These are phyloP conservation scores for Nothoprocta perdicaria DNA, from an alignment of 2,113 vertebrate species.

Conservation along the genomic window DNA sequence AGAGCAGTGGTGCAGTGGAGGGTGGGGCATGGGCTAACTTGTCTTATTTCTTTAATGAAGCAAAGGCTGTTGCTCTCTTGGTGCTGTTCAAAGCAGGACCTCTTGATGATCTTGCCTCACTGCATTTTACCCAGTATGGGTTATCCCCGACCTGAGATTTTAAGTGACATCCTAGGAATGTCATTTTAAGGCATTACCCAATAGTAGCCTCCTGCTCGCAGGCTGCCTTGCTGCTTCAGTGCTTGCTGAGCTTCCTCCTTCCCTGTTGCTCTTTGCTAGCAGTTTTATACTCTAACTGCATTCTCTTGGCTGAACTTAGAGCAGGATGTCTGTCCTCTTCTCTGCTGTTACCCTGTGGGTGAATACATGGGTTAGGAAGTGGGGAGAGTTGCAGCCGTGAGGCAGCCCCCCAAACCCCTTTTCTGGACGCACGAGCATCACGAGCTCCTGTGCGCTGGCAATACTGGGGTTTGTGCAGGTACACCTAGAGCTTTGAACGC, in stretches of 20 bases:
- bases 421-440: accelerated
- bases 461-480: too few relatives aligned
- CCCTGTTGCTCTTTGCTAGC: neutral
- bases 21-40: neutral
- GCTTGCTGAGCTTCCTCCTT: neutral
- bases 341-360: neutral
- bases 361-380: neutral
- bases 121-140: neutral
- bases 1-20: accelerated
- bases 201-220: neutral
- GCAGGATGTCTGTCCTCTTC: too few relatives aligned
- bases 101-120: neutral
- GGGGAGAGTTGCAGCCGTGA: neutral
- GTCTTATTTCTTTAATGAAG: neutral
- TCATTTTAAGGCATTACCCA: too few relatives aligned
- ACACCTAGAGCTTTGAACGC: neutral
- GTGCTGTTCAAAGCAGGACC: accelerated
- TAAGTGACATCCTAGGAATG: accelerated
- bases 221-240: neutral
- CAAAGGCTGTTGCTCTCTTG: neutral
- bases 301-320: neutral
- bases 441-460: neutral
- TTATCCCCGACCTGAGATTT: neutral
- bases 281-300: neutral
- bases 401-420: neutral